phyloP scores from a whole-genome alignment of 2,888 invertebrate species.

The Acronicta psi region DNA sequence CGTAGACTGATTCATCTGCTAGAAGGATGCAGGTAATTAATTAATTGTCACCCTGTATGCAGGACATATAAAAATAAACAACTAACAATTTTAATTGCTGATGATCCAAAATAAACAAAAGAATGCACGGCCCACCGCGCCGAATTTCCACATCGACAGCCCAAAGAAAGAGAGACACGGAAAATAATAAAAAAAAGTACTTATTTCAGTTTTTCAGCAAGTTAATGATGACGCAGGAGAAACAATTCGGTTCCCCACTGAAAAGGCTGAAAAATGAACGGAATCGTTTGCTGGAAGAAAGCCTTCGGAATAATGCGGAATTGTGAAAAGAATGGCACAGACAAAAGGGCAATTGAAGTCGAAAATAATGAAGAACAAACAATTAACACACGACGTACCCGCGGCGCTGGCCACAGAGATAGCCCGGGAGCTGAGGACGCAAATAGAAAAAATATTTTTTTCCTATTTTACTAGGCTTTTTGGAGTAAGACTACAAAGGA shows the following conservation, averaged over 20 bases:
- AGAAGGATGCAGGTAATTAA: no score
- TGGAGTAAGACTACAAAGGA: no score
- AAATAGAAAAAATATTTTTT: no score
- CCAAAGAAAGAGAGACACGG: constrained; percentile 63
- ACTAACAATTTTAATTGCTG: constrained; percentile 52
- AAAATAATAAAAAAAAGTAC: constrained; percentile 62
- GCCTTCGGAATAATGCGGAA: constrained; percentile 81
- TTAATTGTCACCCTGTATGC: neutral
- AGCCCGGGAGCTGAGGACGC: constrained; percentile 47
- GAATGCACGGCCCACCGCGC: constrained; percentile 43
- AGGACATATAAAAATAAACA: constrained; percentile 5
- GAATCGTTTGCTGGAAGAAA: constrained; percentile 83
- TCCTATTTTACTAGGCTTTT: no score
- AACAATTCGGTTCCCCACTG: constrained; percentile 80
- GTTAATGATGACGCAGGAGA: constrained; percentile 85
- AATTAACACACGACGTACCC: constrained; percentile 84
- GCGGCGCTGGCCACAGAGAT: constrained; percentile 47
- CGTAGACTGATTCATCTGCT: no score
- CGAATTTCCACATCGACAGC: constrained; percentile 57
- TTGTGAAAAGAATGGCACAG: constrained; percentile 78
- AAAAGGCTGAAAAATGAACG: constrained; percentile 83
- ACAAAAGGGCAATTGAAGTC: constrained; percentile 89
- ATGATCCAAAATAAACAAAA: constrained; percentile 42
- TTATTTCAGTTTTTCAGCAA: constrained; percentile 64
- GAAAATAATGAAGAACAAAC: constrained; percentile 88